Base-by-base conservation (phyloP, 2,888 invertebrate genomes). In the Anticlea derivata region DNA sequence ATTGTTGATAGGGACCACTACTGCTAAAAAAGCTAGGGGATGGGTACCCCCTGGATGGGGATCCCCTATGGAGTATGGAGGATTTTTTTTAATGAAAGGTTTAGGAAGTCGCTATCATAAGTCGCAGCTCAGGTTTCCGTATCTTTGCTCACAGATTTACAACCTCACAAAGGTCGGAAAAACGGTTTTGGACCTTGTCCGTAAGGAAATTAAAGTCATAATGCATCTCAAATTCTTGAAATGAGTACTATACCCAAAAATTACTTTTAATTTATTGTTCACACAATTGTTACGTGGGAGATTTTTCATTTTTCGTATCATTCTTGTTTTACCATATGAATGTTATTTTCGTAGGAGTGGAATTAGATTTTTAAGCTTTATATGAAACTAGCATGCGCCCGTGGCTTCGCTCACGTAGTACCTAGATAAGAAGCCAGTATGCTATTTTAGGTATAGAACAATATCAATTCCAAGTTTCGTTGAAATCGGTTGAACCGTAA, bases 141-240 rank as follows among this genome's bases (percentile, higher is more conserved):
- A 45, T 35, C 45, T 45, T 20, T 35, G 29, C 12, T 27, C 10
- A 47, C 37, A 47, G 41, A 52, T 47, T 52, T 51, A 43, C 10
- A 34, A 27, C 31, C 40, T 31, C 22, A 37, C 45, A 51, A 50
- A 56, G 27, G 44, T 50, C 13, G 44, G 13, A 24, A 50, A 46
- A 50, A 44, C 50, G 54, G 53, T 44, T 56, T 58, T 55, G 45
- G 54, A 56, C 47, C 53, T 59, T 43, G 17, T 29, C 22, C 23
- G 7, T 5, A 13, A 33, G 37, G 33, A 52, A 52, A 52, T 50
- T 41, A 27, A 47, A 39, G 33, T 10, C 27, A 43, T 31, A 55
- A 34, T 60, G 10, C 54, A 44, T 41, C 27, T 8, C 26, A 24
- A 46, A 10, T 17, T 10, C 8, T 7, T 17, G 7, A 33, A 12